Evolutionary conservation across 2,797 vertebrate genomes (phyloP).

Genomic region (Cyclura pinguis): DNA sequence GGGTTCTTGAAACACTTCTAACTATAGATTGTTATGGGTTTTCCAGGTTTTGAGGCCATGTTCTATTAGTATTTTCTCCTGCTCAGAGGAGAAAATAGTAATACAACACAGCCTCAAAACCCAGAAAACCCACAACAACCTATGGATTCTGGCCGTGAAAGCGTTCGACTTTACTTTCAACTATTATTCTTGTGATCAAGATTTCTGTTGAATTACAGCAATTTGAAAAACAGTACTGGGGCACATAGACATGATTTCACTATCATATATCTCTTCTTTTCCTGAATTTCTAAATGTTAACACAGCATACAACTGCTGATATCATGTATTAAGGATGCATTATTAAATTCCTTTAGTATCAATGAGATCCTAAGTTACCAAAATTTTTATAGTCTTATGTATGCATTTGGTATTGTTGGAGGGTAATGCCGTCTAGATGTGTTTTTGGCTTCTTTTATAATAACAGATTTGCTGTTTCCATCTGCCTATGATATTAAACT

Average conservation of each 20-base stretch:
- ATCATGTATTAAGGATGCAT: not conserved
- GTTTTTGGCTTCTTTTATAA: not conserved
- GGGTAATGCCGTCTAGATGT: not conserved
- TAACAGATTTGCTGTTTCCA: too few relatives aligned
- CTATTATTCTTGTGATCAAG: not conserved
- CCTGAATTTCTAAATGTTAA: slow-evolving; percentile 56
- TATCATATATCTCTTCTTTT: slow-evolving; percentile 20
- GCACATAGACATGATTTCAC: not conserved
- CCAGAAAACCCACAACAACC: too few relatives aligned
- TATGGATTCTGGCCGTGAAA: too few relatives aligned
- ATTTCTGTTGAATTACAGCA: not conserved
- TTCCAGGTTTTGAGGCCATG: too few relatives aligned
- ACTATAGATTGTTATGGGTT: too few relatives aligned
- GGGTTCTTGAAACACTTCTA: not conserved
- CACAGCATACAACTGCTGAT: not conserved
- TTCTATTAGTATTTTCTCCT: too few relatives aligned
- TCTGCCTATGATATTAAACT: too few relatives aligned
- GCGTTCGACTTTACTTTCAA: slow-evolving; percentile 5
- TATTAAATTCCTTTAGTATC: not conserved
- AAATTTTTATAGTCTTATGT: too few relatives aligned
- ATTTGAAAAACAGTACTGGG: slow-evolving; percentile 16
- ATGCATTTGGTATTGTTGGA: not conserved
- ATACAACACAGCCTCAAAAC: too few relatives aligned
- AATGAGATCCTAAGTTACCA: not conserved
- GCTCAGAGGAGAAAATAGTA: too few relatives aligned